These are phyloP conservation scores for Rana temporaria DNA, from an alignment of 2,113 vertebrate species.

Conservation along the genomic window DNA sequence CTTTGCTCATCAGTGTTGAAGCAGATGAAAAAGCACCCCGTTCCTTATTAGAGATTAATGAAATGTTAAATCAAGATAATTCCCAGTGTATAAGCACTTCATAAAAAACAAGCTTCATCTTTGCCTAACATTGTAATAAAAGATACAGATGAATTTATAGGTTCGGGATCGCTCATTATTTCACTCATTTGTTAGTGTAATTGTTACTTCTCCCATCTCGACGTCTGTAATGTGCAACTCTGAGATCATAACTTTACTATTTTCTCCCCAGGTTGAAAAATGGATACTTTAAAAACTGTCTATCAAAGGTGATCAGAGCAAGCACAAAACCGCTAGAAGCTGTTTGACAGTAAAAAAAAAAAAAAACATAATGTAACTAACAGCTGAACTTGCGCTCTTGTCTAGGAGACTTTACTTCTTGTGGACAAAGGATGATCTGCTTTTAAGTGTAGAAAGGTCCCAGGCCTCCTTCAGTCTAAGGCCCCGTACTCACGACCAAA, in stretches of 20 bases:
- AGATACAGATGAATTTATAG: conserved; percentile 6
- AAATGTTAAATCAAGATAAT: conserved; percentile 50
- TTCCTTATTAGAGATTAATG: conserved; percentile 56
- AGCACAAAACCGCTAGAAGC: background rate
- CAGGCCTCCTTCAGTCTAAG: too few species aligned
- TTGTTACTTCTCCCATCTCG: conserved; percentile 21
- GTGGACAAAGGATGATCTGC: too few species aligned
- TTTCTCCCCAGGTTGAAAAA: background rate
- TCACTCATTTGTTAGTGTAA: conserved; percentile 46
- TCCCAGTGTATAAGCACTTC: conserved; percentile 26
- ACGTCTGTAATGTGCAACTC: conserved; percentile 2
- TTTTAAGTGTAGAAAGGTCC: too few species aligned
- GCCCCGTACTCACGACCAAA: too few species aligned
- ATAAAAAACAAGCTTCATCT: conserved; percentile 23
- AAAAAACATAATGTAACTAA: too few species aligned
- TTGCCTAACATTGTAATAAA: conserved; percentile 37
- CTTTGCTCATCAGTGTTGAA: conserved; percentile 34
- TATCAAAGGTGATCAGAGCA: background rate
- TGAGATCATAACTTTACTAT: conserved; percentile 18
- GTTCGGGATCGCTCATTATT: conserved; percentile 31
- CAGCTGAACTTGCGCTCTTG: too few species aligned
- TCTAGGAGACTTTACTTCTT: too few species aligned
- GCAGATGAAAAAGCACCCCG: conserved; percentile 32
- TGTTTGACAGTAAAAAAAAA: background rate
- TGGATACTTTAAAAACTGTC: background rate